phyloP scores from a whole-genome alignment of 2,888 invertebrate species.

The Apomyelois bistriatella region DNA sequence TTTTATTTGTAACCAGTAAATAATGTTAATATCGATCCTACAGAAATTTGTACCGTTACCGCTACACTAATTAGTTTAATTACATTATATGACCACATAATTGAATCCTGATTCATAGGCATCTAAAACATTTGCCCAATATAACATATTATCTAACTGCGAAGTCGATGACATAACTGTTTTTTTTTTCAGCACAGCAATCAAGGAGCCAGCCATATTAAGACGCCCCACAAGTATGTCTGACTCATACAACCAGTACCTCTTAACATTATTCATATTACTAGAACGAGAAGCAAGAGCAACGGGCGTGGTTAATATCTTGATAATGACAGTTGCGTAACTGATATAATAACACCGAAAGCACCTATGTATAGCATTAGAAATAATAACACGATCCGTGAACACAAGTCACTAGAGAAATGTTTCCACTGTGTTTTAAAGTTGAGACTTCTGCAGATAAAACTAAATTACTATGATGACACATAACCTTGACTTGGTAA shows the following conservation, averaged over 20 bases:
- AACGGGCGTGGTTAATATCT: constrained; percentile 37
- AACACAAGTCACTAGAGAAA: too few relatives aligned
- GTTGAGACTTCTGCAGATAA: too few relatives aligned
- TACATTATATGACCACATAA: too few relatives aligned
- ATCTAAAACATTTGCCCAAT: constrained; percentile 24
- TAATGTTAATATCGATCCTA: too few relatives aligned
- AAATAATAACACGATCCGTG: too few relatives aligned
- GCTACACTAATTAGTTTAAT: too few relatives aligned
- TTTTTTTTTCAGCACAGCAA: constrained; percentile 49
- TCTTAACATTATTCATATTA: constrained; percentile 26
- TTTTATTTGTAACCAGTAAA: constrained; percentile 24
- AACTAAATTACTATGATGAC: too few relatives aligned
- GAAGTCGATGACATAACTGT: constrained; percentile 48
- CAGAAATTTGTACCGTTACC: too few relatives aligned
- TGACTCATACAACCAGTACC: constrained; percentile 33
- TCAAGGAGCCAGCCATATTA: constrained; percentile 30
- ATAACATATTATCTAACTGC: constrained; percentile 31
- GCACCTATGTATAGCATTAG: not conserved
- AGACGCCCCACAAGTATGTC: constrained; percentile 34
- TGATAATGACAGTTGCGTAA: constrained; percentile 25
- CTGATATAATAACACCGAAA: constrained; percentile 13
- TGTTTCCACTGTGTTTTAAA: too few relatives aligned
- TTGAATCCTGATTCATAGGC: too few relatives aligned
- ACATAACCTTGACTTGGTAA: not conserved
- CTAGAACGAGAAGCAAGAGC: constrained; percentile 24